phyloP scores from a whole-genome alignment of 2,113 vertebrate species.

The Calonectris borealis region DNA sequence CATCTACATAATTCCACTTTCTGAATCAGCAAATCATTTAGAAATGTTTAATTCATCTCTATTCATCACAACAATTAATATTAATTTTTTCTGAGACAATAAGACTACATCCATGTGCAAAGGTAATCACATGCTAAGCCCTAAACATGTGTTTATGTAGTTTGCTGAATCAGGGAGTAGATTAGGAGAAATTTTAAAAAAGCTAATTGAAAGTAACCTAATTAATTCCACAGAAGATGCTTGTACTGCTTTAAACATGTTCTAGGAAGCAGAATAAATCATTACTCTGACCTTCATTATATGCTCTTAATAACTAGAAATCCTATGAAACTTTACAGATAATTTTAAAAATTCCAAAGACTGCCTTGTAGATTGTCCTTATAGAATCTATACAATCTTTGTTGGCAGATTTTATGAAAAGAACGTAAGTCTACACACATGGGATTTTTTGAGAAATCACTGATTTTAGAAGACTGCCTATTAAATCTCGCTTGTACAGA shows the following conservation, averaged over 20 bases:
- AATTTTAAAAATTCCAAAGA: not conserved
- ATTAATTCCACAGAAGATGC: not conserved
- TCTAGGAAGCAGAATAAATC: not conserved
- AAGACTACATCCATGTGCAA: not conserved
- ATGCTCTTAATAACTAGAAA: not conserved
- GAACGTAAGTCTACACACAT: fast-evolving
- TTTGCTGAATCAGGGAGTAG: not conserved
- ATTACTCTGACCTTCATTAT: not conserved
- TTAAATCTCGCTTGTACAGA: not conserved
- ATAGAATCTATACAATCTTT: not conserved
- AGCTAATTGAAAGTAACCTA: not conserved
- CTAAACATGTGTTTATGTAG: not conserved
- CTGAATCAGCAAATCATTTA: not conserved
- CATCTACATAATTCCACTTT: not conserved
- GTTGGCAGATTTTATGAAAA: not conserved
- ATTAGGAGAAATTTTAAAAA: not conserved
- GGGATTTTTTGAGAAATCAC: not conserved
- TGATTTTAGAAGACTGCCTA: not conserved
- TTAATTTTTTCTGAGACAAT: not conserved
- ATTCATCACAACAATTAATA: not conserved
- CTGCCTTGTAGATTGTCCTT: not conserved
- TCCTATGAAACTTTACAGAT: not conserved
- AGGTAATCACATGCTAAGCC: not conserved
- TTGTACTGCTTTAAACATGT: not conserved
- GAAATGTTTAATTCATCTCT: not conserved